These are phyloP conservation scores for Cantharis rustica DNA, from an alignment of 2,888 invertebrate genomes.

Conservation along the genomic window DNA sequence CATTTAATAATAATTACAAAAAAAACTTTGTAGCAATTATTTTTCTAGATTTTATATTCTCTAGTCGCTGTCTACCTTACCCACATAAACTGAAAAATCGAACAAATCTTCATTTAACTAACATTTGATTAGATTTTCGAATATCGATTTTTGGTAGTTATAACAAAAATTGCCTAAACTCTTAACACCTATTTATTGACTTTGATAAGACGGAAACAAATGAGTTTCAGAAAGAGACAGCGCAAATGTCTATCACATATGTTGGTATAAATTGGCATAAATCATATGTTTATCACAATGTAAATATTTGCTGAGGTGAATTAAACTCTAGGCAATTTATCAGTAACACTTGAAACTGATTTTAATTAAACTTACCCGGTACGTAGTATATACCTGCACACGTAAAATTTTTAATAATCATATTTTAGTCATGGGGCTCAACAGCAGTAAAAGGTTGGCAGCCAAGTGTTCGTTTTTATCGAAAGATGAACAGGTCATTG, in stretches of 20 bases:
- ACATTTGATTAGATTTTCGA: neutral
- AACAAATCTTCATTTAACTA: neutral
- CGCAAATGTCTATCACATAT: neutral
- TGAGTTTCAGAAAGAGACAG: neutral
- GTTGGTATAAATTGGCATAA: slow-evolving; percentile 1
- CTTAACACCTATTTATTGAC: neutral
- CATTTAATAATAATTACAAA: too few species aligned
- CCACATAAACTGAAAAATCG: too few species aligned
- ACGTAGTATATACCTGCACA: neutral
- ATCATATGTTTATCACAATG: slow-evolving; percentile 30
- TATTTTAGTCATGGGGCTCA: slow-evolving; percentile 52
- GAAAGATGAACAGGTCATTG: slow-evolving; percentile 67
- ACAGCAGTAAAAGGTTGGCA: slow-evolving; percentile 68
- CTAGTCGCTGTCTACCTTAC: too few species aligned
- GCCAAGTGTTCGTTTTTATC: slow-evolving; percentile 68
- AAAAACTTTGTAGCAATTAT: too few species aligned
- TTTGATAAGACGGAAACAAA: neutral
- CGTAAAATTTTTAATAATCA: neutral
- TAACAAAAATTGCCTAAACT: neutral
- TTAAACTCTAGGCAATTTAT: neutral
- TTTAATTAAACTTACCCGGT: neutral
- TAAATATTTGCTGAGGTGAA: slow-evolving; percentile 30
- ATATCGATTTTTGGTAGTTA: neutral
- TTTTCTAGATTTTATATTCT: too few species aligned
- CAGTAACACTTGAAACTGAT: neutral